Percentiles rank a stretch among this genome's conserved stretches.
These are phyloP conservation scores for Gallinago stenura DNA, from an alignment of 2,797 vertebrate species.

Conservation along the genomic window DNA sequence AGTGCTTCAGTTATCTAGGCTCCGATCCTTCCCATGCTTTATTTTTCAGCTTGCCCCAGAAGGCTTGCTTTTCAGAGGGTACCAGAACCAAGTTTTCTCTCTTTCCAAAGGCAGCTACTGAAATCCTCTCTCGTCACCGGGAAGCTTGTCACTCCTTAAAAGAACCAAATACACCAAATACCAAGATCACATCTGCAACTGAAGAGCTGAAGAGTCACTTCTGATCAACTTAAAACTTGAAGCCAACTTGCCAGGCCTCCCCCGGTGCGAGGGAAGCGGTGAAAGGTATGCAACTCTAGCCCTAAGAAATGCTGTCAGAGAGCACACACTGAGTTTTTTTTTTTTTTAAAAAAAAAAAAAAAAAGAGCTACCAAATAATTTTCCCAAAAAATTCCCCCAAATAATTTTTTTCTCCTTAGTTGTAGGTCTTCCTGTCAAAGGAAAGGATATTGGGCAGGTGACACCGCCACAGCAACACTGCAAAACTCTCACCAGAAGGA, in stretches of 20 bases:
- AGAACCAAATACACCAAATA: background rate
- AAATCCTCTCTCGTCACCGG: background rate
- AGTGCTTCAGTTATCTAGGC: constrained; percentile 55
- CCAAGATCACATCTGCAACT: background rate
- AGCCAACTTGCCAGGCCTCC: background rate
- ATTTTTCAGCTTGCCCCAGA: background rate
- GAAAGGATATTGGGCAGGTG: constrained; percentile 14
- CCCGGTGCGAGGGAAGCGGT: background rate
- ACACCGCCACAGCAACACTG: background rate
- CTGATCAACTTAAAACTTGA: background rate
- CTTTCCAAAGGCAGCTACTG: background rate
- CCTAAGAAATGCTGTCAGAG: background rate
- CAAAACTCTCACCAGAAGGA: background rate
- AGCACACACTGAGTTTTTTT: background rate
- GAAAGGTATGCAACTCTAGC: background rate
- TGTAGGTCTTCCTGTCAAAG: background rate
- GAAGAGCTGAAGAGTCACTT: constrained; percentile 4
- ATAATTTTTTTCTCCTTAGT: background rate
- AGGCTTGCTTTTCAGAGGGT: background rate
- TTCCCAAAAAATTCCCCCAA: background rate
- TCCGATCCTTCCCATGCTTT: constrained; percentile 4
- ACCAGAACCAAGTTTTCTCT: background rate
- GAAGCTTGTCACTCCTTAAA: background rate
- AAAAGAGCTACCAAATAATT: background rate
- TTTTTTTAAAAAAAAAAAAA: background rate